Conservation (phyloP, 2,797 vertebrate genomes). For the Mus spretus region DNA sequence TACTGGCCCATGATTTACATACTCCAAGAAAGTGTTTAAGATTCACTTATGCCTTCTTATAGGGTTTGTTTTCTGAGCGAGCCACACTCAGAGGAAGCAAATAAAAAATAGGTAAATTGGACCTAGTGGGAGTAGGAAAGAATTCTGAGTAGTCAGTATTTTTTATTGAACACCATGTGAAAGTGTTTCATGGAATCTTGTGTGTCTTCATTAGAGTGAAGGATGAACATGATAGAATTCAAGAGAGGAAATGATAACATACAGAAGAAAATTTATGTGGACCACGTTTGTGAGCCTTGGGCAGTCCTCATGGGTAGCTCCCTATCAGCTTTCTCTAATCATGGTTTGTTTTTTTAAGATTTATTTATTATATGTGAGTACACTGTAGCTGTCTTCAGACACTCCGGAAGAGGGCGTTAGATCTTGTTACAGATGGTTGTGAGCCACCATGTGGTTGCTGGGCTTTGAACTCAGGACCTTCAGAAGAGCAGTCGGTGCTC, state of each 20-base stretch:
- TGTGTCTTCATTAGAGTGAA: neutral
- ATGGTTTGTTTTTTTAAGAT: too few species aligned
- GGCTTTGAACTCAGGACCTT: too few species aligned
- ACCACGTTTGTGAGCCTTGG: neutral
- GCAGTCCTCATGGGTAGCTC: neutral
- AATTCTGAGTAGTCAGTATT: neutral
- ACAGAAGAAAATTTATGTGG: neutral
- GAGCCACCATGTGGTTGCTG: too few species aligned
- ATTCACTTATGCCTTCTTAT: neutral
- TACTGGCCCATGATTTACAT: neutral
- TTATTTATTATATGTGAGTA: too few species aligned
- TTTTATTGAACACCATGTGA: neutral
- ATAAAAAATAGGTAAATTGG: neutral
- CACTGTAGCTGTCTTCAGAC: too few species aligned
- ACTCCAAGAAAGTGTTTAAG: neutral
- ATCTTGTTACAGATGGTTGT: too few species aligned
- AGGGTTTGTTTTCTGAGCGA: conserved; percentile 1
- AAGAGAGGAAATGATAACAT: neutral
- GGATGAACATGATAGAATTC: neutral
- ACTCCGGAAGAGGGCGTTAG: too few species aligned
- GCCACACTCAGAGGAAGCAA: neutral
- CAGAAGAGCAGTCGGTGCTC: too few species aligned
- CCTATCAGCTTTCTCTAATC: neutral
- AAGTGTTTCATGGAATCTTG: neutral
- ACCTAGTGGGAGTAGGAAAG: neutral